Evolutionary conservation across 2,888 invertebrate genomes (phyloP).

Genomic region (Nemotelus nigrinus): DNA sequence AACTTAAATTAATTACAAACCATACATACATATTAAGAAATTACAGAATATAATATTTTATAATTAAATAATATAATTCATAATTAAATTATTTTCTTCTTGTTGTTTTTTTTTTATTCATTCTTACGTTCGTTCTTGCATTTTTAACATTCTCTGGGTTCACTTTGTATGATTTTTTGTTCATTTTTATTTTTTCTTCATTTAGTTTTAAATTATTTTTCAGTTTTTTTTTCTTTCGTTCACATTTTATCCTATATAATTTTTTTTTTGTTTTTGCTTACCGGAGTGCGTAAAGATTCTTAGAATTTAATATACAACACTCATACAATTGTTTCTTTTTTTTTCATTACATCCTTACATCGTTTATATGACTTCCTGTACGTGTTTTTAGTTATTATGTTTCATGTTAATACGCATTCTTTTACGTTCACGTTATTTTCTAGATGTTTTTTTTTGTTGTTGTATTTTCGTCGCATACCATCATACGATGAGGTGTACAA

Average conservation of each 20-base stretch:
- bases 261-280: not conserved
- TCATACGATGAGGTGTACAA: too few relatives aligned
- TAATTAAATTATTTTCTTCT: not conserved
- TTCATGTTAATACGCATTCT: not conserved
- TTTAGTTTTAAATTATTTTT: not conserved
- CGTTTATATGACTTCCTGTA: not conserved
- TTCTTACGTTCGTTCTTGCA: not conserved
- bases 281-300: not conserved
- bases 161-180: not conserved
- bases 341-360: not conserved
- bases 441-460: too few relatives aligned
- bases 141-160: not conserved
- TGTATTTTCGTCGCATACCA: too few relatives aligned
- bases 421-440: too few relatives aligned
- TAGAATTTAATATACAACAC: not conserved
- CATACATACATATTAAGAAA: conserved; percentile 11
- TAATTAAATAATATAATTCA: not conserved
- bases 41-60: not conserved
- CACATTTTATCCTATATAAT: not conserved
- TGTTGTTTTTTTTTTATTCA: not conserved
- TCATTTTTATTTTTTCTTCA: not conserved
- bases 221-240: not conserved
- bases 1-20: conserved; percentile 27
- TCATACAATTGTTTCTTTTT: not conserved
- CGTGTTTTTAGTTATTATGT: not conserved